Conservation (phyloP, 2,797 vertebrate genomes). For the Anomalospiza imberbis region DNA sequence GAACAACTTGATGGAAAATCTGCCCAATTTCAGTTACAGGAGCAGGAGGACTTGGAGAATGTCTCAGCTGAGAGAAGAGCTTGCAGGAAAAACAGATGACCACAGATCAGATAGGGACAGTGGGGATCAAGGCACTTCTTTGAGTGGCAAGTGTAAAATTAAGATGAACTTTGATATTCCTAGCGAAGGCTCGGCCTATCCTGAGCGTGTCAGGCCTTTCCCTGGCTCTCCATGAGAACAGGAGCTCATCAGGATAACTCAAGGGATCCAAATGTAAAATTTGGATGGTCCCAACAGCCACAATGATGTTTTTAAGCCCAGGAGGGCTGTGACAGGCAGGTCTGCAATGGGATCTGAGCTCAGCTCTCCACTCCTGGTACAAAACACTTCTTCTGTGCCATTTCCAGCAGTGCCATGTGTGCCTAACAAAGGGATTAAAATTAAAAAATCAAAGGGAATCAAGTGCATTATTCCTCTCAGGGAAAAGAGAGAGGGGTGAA, state of each 20-base stretch:
- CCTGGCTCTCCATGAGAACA: neutral
- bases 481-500: neutral
- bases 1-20: neutral
- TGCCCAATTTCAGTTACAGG: neutral
- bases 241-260: neutral
- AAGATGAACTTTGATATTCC: neutral
- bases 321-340: neutral
- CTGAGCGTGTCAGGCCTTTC: neutral
- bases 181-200: neutral
- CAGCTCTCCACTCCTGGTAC: neutral
- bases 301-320: neutral
- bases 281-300: neutral
- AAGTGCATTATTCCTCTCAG: neutral
- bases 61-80: neutral
- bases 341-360: neutral
- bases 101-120: neutral
- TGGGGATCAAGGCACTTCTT: conserved; percentile 18
- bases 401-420: neutral
- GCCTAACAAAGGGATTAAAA: neutral
- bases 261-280: neutral
- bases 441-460: neutral
- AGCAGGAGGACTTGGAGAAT: conserved; percentile 4
- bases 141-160: conserved; percentile 9
- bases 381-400: neutral
- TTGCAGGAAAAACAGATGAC: conserved; percentile 4